A percentile compares a stretch with the other conserved stretches of the same genome.
Conservation (phyloP, 2,113 vertebrate genomes). For the Cyanistes caeruleus region DNA sequence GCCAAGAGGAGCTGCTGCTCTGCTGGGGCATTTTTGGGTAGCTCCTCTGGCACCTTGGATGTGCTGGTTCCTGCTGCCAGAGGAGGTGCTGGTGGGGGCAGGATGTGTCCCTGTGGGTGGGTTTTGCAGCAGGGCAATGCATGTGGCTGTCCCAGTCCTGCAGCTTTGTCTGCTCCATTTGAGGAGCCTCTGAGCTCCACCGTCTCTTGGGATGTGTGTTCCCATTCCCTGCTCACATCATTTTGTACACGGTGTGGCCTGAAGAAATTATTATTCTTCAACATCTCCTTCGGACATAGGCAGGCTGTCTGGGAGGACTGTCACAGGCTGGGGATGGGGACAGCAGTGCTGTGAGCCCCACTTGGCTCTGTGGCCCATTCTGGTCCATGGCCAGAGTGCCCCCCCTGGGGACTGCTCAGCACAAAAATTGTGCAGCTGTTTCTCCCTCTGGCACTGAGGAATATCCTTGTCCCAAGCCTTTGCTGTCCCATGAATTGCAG, state of each 20-base stretch:
- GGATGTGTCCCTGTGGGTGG: not conserved
- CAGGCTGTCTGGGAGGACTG: not conserved
- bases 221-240: accelerated
- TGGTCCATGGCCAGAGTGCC: not conserved
- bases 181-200: not conserved
- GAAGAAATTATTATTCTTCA: not conserved
- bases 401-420: not conserved
- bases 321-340: not conserved
- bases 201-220: not conserved
- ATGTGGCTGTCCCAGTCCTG: not conserved
- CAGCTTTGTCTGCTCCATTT: not conserved
- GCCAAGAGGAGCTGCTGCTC: not conserved
- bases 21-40: not conserved
- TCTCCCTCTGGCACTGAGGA: not conserved
- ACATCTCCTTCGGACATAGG: not conserved
- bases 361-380: not conserved
- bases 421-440: not conserved
- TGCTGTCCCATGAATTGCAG: not conserved
- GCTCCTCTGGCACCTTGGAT: not conserved
- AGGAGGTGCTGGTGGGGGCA: not conserved
- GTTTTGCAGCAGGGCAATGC: not conserved
- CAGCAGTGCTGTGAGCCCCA: not conserved
- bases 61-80: not conserved
- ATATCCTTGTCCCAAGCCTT: not conserved
- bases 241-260: not conserved